Evolutionary conservation across 2,888 invertebrate genomes (phyloP).

Genomic region (Caenorhabditis imperialis): DNA sequence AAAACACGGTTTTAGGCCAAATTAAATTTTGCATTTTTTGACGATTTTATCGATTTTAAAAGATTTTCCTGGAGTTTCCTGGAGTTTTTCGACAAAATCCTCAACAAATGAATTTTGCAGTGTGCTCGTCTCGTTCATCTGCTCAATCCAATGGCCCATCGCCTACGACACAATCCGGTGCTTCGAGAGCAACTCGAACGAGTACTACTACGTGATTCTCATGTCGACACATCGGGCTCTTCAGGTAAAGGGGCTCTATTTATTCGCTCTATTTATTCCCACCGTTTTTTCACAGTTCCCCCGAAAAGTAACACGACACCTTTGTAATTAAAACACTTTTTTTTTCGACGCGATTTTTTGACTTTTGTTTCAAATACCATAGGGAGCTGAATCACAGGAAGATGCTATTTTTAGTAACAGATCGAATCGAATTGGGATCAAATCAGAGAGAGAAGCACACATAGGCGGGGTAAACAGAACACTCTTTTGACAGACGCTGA

Average conservation of each 20-base stretch:
- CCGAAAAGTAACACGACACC: constrained; percentile 29
- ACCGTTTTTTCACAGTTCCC: background rate
- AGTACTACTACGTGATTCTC: constrained; percentile 70
- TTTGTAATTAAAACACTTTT: too few relatives aligned
- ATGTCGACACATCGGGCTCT: constrained; percentile 58
- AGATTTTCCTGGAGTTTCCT: too few relatives aligned
- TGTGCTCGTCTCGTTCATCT: constrained; percentile 67
- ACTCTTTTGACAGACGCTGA: constrained; percentile 34
- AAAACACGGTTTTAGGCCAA: too few relatives aligned
- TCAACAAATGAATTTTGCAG: constrained; percentile 14
- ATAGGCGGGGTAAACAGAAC: constrained; percentile 38
- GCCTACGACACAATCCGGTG: constrained; percentile 72
- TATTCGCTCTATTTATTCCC: constrained; percentile 3
- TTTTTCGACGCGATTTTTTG: too few relatives aligned
- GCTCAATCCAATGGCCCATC: constrained; percentile 77
- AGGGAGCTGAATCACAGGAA: too few relatives aligned
- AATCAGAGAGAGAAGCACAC: constrained; percentile 24
- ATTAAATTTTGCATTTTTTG: too few relatives aligned
- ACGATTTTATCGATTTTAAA: too few relatives aligned
- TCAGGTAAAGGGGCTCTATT: too few relatives aligned
- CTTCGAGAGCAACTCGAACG: constrained; percentile 60
- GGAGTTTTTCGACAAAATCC: background rate
- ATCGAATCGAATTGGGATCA: constrained; percentile 38
- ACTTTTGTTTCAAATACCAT: too few relatives aligned
- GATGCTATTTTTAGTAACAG: constrained; percentile 37